These are phyloP conservation scores for Pangasius mekongensis DNA, from an alignment of 2,797 vertebrate genomes.

Conservation along the genomic window DNA sequence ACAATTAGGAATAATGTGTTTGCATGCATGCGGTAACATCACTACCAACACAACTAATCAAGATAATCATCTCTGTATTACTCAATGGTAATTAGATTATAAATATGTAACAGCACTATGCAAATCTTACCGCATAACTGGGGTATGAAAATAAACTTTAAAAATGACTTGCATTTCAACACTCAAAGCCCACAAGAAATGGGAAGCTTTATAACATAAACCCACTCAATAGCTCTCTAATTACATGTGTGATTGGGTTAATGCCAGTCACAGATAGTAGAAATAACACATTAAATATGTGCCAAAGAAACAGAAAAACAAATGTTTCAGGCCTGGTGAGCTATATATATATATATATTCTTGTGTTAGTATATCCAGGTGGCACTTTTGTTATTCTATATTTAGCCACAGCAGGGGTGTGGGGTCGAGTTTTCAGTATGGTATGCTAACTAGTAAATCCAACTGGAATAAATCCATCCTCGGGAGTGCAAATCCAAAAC, in stretches of 20 bases:
- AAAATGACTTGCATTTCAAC: neutral
- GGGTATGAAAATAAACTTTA: neutral
- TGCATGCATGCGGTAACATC: constrained; percentile 2
- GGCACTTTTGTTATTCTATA: neutral
- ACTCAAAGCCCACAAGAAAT: neutral
- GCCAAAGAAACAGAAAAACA: neutral
- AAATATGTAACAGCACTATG: constrained; percentile 15
- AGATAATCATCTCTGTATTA: constrained; percentile 5
- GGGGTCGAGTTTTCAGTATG: neutral
- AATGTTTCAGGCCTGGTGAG: neutral
- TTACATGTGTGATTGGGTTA: neutral
- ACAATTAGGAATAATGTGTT: constrained; percentile 28
- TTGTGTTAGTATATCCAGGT: neutral
- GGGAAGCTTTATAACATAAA: neutral
- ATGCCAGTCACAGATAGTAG: neutral
- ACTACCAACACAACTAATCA: neutral
- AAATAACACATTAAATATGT: neutral
- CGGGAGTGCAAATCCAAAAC: neutral
- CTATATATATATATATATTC: neutral
- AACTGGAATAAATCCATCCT: neutral
- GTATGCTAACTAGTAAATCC: neutral
- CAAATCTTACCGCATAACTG: neutral
- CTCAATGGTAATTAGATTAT: constrained; percentile 6
- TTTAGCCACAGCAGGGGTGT: neutral
- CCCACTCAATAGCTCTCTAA: neutral